Conservation (phyloP, 2,113 vertebrate species). For the Nothocercus nigrocapillus region DNA sequence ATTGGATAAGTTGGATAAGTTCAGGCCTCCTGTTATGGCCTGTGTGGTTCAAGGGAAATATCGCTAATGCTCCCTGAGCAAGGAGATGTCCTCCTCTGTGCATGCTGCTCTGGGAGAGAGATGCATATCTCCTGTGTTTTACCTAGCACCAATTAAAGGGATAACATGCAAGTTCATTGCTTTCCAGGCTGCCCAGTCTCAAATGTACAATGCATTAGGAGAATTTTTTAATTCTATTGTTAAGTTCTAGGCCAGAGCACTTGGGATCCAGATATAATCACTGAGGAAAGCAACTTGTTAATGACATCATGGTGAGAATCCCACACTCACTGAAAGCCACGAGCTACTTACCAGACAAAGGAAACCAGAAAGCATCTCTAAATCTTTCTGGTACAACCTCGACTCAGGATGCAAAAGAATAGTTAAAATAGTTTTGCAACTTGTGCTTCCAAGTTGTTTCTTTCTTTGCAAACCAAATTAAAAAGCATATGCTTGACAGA, state of each 20-base stretch:
- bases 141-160: background rate
- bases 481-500: constrained; percentile 57
- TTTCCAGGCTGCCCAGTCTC: background rate
- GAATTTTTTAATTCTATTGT: background rate
- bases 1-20: background rate
- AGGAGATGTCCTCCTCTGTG: background rate
- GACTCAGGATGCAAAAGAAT: background rate
- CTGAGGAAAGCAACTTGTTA: background rate
- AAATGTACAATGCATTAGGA: background rate
- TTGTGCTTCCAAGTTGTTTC: constrained; percentile 15
- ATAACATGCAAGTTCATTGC: background rate
- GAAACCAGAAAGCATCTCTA: background rate
- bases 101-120: background rate
- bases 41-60: background rate
- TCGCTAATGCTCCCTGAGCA: background rate
- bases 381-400: background rate
- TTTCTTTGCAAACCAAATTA: background rate
- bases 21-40: background rate
- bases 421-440: constrained; percentile 30
- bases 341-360: background rate
- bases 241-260: background rate
- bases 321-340: background rate
- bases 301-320: background rate
- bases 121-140: background rate
- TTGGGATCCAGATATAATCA: background rate